Evolutionary conservation across 2,797 vertebrate species (phyloP).

Genomic region (Epinephelus awoara): DNA sequence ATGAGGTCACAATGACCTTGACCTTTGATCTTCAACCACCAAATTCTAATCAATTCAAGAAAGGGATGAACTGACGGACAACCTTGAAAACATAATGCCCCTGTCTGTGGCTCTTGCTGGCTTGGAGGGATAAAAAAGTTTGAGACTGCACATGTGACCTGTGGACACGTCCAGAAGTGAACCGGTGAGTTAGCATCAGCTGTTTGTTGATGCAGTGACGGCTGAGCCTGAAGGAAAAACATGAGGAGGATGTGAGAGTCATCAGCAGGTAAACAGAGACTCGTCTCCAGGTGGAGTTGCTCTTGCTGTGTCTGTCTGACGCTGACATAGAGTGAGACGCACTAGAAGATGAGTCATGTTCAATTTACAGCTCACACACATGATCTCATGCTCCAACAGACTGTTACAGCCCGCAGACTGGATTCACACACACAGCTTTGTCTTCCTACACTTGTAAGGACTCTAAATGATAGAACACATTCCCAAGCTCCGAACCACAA

Average conservation of each 20-base stretch:
- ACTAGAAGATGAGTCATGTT: conserved; percentile 4
- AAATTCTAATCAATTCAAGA: too few species aligned
- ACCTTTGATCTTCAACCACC: too few species aligned
- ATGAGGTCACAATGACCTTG: too few species aligned
- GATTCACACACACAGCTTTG: neutral
- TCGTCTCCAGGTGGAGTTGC: neutral
- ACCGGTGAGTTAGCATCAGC: neutral
- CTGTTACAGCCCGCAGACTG: neutral
- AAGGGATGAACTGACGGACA: too few species aligned
- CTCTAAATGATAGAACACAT: neutral
- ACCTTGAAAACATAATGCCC: too few species aligned
- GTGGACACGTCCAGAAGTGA: too few species aligned
- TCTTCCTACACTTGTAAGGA: too few species aligned
- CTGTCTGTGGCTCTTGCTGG: too few species aligned
- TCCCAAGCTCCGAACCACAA: too few species aligned
- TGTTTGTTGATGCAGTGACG: neutral
- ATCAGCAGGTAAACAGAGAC: conserved; percentile 18
- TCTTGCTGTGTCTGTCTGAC: conserved; percentile 8
- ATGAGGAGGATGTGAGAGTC: neutral
- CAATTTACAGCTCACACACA: conserved; percentile 5
- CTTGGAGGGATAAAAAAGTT: neutral
- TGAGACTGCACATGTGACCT: neutral
- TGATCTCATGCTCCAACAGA: neutral
- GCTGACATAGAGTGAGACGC: neutral
- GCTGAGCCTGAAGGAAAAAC: conserved; percentile 2